These are phyloP conservation scores for Chrysolina oricalcia DNA, from an alignment of 2,888 invertebrate genomes.

Conservation along the genomic window DNA sequence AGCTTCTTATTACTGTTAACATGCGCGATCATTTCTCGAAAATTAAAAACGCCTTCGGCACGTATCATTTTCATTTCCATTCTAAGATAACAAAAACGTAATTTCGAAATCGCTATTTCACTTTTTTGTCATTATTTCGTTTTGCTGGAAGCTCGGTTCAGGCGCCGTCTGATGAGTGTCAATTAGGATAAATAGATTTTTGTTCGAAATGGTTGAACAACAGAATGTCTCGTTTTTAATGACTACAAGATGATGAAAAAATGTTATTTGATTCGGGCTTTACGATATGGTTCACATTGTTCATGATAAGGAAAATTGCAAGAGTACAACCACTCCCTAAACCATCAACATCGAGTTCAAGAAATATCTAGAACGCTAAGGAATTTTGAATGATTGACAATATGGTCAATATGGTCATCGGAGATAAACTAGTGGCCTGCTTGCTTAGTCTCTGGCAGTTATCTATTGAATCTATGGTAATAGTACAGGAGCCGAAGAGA, in stretches of 20 bases:
- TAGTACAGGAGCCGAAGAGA: too few relatives aligned
- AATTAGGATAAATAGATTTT: conserved; percentile 19
- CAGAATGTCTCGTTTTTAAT: not conserved
- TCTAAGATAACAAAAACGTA: conserved; percentile 70
- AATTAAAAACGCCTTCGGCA: conserved; percentile 71
- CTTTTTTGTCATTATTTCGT: conserved; percentile 69
- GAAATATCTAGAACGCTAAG: too few relatives aligned
- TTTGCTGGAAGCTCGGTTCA: conserved; percentile 26
- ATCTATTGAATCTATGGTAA: too few relatives aligned
- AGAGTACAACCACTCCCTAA: too few relatives aligned
- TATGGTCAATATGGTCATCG: too few relatives aligned
- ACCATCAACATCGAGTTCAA: too few relatives aligned
- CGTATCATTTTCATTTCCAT: conserved; percentile 71
- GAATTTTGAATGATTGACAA: too few relatives aligned
- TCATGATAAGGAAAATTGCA: too few relatives aligned
- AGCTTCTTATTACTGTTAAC: conserved; percentile 70
- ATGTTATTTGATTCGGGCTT: too few relatives aligned
- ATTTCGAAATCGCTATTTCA: conserved; percentile 71
- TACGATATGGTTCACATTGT: too few relatives aligned
- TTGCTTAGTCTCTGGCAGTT: too few relatives aligned
- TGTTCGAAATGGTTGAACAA: not conserved
- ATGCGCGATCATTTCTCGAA: conserved; percentile 71
- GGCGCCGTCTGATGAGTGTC: conserved; percentile 21
- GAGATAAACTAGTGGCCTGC: too few relatives aligned
- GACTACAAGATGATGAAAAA: not conserved